Evolutionary conservation across 1,140 invertebrate genomes (phyloP).

Genomic region (Trichogramma pretiosum): DNA sequence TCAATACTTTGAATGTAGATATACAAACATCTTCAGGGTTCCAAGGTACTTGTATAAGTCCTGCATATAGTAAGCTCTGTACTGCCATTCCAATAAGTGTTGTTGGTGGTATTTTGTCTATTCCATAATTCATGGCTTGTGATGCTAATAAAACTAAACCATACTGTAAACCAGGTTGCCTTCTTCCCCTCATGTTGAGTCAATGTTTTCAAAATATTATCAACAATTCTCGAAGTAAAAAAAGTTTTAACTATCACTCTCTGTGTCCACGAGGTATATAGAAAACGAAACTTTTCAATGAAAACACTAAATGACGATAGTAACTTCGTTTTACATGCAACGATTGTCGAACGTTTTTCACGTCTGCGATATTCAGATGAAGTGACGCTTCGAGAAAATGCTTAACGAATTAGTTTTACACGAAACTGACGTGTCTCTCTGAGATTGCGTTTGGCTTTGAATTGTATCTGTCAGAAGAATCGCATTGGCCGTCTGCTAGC

Average conservation of each 20-base stretch:
- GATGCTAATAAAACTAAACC: constrained; percentile 33
- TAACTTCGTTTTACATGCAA: too few species aligned
- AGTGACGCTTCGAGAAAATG: background rate
- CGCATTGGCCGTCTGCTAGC: too few species aligned
- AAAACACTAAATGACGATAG: too few species aligned
- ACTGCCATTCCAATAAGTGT: constrained; percentile 49
- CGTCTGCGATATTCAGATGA: too few species aligned
- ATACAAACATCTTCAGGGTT: constrained; percentile 52
- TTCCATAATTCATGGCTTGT: constrained; percentile 45
- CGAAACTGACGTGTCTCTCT: constrained; percentile 11
- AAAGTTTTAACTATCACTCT: too few species aligned
- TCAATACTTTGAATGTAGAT: constrained; percentile 48
- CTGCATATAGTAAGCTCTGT: constrained; percentile 45
- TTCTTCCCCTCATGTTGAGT: constrained; percentile 33
- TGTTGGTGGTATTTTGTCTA: constrained; percentile 55
- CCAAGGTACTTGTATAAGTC: constrained; percentile 49
- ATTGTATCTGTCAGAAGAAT: too few species aligned
- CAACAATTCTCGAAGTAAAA: too few species aligned
- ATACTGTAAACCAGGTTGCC: constrained; percentile 35
- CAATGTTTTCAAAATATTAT: background rate
- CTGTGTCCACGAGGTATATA: background rate
- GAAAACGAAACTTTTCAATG: too few species aligned
- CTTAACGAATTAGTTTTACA: too few species aligned
- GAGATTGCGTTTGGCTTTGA: too few species aligned
- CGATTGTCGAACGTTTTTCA: too few species aligned